phyloP scores from a whole-genome alignment of 2,113 vertebrate species.

The Apus apus region DNA sequence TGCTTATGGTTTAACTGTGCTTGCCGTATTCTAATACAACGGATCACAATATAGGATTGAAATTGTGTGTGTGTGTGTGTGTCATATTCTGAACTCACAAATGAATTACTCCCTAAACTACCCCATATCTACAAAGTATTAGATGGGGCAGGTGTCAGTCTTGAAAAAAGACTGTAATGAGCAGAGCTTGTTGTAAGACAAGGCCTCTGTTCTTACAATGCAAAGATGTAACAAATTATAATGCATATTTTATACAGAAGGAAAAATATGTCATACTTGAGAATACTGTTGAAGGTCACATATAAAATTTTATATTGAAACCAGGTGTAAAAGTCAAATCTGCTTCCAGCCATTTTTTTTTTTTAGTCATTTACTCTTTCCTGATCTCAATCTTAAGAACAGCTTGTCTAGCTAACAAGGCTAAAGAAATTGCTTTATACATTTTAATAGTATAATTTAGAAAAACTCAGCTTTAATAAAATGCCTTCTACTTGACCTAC shows the following conservation, averaged over 20 bases:
- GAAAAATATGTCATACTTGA: neutral
- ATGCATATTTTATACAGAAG: neutral
- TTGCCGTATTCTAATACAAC: neutral
- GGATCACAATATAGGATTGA: neutral
- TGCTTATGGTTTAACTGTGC: neutral
- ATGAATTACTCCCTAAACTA: neutral
- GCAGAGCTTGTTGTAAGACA: neutral
- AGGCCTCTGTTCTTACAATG: neutral
- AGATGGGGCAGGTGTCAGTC: neutral
- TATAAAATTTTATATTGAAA: neutral
- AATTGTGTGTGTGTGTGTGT: neutral
- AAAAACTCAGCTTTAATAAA: neutral
- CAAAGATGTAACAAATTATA: neutral
- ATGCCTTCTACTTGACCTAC: neutral
- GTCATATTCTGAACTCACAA: neutral
- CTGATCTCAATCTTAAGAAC: neutral
- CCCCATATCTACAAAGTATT: neutral
- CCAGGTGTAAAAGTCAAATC: neutral
- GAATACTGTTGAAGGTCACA: neutral
- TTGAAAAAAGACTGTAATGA: neutral
- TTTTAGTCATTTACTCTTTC: neutral
- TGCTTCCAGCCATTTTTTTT: neutral
- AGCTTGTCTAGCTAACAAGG: neutral
- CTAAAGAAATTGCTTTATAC: neutral
- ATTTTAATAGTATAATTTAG: slow-evolving; percentile 3